Evolutionary conservation across 2,888 invertebrate species (phyloP), one percentile per base, ranked within the genome.

Genomic region (Lasioglossum villosulum): DNA sequence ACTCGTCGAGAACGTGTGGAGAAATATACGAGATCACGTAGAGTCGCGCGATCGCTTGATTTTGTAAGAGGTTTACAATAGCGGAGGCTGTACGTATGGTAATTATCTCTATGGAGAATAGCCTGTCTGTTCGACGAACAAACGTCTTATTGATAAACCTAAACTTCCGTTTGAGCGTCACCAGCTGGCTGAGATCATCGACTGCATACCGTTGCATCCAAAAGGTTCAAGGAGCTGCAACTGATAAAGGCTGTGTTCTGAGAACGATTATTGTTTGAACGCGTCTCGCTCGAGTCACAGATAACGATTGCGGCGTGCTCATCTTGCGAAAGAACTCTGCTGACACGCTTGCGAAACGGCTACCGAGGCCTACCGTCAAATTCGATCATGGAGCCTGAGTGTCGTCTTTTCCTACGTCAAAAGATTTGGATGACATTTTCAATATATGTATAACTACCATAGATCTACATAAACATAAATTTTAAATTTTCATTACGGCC

Each of bases 261-360:
- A 27, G 83, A 80, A 85, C 70, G 52, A 80, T 83, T 56, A 70
- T 83, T 77, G 80, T 79, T 77, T 6, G 59, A 37, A 70, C 59
- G 59, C 37, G 82, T 74, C 79, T 79, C 73, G 68, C 74, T 83
- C 63, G 73, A 76, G 68, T 34, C 52, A 30, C 5, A 76, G 85
- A 85, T 80, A 85, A 85, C 45, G 42, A 77, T 80, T 77, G 73
- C 72, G 42, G 66, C 75, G 75, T 68, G 59, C 42, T 63, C 56
- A 63, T 59, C 72, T 84, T 86, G 73, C 78, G 84, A 84, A 78
- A 86, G 80, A 84, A 73, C 83, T 75, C 52, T 37, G 80, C 75
- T 59, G 63, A 72, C 70, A 30, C 42, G 30, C 27, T 86, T 85
- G 77, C 75, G 78, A 85, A 75, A 85, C 27, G 37, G 59, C 4